A percentile compares a stretch with the other conserved stretches of the same genome.
phyloP scores from a whole-genome alignment of 2,888 invertebrate genomes.

The Blastobasis lacticolella region DNA sequence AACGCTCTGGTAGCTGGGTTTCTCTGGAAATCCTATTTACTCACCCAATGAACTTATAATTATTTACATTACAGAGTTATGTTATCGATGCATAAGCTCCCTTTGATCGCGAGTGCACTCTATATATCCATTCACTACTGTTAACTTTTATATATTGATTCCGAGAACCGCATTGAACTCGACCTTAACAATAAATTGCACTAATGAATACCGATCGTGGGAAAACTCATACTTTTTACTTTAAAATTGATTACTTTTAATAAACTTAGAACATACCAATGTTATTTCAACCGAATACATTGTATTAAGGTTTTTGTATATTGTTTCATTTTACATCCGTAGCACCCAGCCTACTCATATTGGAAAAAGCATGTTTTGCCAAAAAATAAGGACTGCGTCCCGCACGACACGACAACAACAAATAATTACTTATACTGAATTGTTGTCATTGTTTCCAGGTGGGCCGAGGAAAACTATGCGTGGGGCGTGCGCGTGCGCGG shows the following conservation, averaged over 20 bases:
- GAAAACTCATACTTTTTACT: neutral
- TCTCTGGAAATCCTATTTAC: conserved; percentile 7
- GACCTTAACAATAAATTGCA: neutral
- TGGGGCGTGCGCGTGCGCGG: conserved; percentile 71
- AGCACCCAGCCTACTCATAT: too few relatives aligned
- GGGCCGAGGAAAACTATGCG: conserved; percentile 73
- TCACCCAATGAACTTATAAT: neutral
- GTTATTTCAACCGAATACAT: too few relatives aligned
- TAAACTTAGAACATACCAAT: too few relatives aligned
- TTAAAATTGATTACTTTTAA: neutral
- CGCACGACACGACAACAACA: too few relatives aligned
- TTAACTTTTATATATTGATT: neutral
- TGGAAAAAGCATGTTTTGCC: too few relatives aligned
- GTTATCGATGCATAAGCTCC: conserved; percentile 1
- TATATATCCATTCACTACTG: neutral
- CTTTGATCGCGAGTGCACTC: neutral
- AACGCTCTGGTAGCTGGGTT: neutral
- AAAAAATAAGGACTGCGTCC: too few relatives aligned
- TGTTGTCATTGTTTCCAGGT: conserved; percentile 43
- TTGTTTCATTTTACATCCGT: too few relatives aligned
- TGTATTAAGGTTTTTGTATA: too few relatives aligned
- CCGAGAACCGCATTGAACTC: conserved; percentile 1
- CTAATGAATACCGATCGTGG: neutral
- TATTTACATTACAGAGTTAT: conserved; percentile 1
- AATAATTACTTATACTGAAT: neutral